These are phyloP conservation scores for Stenurella melanura DNA, from an alignment of 2,888 invertebrate species.

Conservation along the genomic window DNA sequence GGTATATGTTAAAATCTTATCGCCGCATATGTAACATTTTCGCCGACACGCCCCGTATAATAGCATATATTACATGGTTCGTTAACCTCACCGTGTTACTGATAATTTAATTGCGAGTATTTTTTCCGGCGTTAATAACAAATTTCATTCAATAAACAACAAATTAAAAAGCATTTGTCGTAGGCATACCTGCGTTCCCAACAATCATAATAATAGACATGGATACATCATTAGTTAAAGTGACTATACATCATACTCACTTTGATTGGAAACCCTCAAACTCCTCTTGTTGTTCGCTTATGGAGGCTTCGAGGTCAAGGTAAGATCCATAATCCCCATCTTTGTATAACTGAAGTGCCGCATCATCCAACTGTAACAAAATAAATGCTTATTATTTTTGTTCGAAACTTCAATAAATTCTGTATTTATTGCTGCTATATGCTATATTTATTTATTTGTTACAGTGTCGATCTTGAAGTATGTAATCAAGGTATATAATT, in stretches of 20 bases:
- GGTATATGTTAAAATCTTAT: not conserved
- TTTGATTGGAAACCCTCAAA: conserved; percentile 96
- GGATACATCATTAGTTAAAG: conserved; percentile 39
- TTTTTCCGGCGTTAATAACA: conserved; percentile 2
- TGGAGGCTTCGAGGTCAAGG: conserved; percentile 96
- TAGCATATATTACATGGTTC: conserved; percentile 27
- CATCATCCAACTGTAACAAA: conserved; percentile 94
- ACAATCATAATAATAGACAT: conserved; percentile 13
- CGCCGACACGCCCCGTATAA: conserved; percentile 26
- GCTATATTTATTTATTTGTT: conserved; percentile 14
- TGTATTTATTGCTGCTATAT: conserved; percentile 32
- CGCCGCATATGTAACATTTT: not conserved
- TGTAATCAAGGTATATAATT: not conserved
- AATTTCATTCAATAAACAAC: conserved; percentile 34
- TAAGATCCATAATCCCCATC: conserved; percentile 98
- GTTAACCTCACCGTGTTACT: conserved; percentile 22
- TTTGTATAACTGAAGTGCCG: conserved; percentile 96
- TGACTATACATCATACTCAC: conserved; percentile 77
- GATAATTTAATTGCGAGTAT: conserved; percentile 16
- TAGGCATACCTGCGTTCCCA: conserved; percentile 11
- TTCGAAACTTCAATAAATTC: conserved; percentile 38
- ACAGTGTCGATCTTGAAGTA: conserved; percentile 3
- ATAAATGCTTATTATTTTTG: conserved; percentile 47
- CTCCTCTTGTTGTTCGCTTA: conserved; percentile 98
- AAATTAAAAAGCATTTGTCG: conserved; percentile 29